Evolutionary conservation across 2,113 vertebrate genomes (phyloP), one percentile per base, ranked within the genome.

Genomic region (Bubo scandiacus): DNA sequence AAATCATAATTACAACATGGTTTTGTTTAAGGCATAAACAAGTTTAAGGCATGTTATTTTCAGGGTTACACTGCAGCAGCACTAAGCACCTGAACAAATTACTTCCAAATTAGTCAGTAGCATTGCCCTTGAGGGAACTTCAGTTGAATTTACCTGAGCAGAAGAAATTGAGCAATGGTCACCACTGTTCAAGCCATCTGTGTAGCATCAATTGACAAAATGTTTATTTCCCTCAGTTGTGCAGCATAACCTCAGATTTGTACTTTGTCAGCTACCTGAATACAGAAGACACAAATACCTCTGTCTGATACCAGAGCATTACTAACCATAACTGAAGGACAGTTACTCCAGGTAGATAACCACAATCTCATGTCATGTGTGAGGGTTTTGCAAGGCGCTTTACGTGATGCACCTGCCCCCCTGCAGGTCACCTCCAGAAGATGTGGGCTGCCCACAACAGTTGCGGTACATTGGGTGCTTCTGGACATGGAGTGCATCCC

Each of bases 381-480:
- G 29, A 84, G 14, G 4, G 36, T 38, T 74, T 15, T 54, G 27
- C 45, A 57, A 52, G 25, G 30, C 32, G 23, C 36, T 51, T 36
- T 4, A 5, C 7, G 8, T 2, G 52, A 62, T 5, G 25, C 2
- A 3, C 52, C 57, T 72, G 36, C 2, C 4, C 1, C 15, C 1
- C 21, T 17, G 30, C 43, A 73, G 49, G 36, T 22, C 36, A 38
- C 3, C 9, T 8, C 21, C 18, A 10, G 22, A 67, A 1, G 4
- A 51, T 0, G 0, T 1, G 3, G 16, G 26, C n/a, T 79, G 42
- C 34, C n/a, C 42, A 43, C 2, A 4, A 43, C 22, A 68, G 36
- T 16, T 0, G 0, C 0, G 1, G 73, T 15, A 45, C 40, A 29
- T 5, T 1, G 1, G 22, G 10, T 14, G 13, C 47, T 68, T 59